These are phyloP conservation scores for Thalassaphorura encarpata DNA, from an alignment of 1,140 invertebrate genomes.

Conservation along the genomic window DNA sequence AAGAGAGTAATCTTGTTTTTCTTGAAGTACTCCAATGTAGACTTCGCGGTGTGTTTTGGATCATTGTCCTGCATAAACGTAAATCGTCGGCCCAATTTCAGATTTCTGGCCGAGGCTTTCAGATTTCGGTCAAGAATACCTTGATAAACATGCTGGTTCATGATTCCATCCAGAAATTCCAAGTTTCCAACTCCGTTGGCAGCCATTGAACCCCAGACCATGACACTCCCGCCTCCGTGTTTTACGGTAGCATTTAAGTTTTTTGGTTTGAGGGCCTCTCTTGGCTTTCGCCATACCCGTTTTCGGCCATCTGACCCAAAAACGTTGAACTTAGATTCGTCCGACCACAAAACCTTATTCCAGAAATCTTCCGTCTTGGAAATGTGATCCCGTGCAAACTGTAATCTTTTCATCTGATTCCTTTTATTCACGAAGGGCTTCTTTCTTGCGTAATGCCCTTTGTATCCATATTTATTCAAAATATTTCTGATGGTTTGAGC, in stretches of 20 bases:
- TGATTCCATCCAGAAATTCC: constrained; percentile 34
- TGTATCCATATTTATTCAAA: too few relatives aligned
- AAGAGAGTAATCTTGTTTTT: constrained; percentile 30
- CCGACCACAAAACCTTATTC: constrained; percentile 1
- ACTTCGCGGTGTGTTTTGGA: constrained; percentile 34
- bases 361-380: not conserved
- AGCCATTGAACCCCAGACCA: constrained; percentile 37
- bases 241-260: constrained; percentile 33
- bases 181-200: constrained; percentile 33
- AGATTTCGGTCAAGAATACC: constrained; percentile 32
- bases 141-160: constrained; percentile 33
- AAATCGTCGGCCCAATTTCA: constrained; percentile 12
- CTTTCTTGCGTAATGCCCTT: too few relatives aligned
- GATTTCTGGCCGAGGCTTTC: constrained; percentile 24
- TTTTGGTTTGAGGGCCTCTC: constrained; percentile 6
- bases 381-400: not conserved
- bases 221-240: constrained; percentile 34
- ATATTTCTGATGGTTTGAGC: too few relatives aligned
- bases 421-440: not conserved
- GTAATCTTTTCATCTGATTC: not conserved
- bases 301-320: constrained; percentile 17
- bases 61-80: constrained; percentile 36
- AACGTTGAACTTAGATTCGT: not conserved
- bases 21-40: constrained; percentile 31
- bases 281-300: constrained; percentile 30